Evolutionary conservation across 2,888 invertebrate genomes (phyloP).

Genomic region (Drosophila merina): DNA sequence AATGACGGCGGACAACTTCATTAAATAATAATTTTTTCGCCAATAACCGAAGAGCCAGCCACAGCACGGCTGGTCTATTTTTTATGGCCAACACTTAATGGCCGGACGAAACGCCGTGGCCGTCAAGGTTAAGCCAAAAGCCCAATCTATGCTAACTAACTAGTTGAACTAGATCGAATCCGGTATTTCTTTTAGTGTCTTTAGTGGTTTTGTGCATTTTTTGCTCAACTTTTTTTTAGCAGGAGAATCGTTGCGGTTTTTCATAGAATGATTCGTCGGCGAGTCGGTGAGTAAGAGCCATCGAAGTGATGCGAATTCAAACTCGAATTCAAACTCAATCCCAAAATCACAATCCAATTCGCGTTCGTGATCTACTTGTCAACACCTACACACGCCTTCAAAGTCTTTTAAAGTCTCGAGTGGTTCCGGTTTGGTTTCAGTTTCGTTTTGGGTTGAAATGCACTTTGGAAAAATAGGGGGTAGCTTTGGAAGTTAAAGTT

Average conservation of each 20-base stretch:
- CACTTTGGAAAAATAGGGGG: conserved; percentile 1
- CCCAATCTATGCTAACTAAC: conserved; percentile 67
- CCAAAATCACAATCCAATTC: conserved; percentile 4
- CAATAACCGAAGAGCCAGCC: background rate
- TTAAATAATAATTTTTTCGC: conserved; percentile 26
- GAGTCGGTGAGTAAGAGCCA: conserved; percentile 22
- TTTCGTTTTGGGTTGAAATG: conserved; percentile 34
- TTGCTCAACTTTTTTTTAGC: background rate
- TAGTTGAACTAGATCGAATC: conserved; percentile 68
- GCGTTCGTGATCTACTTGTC: conserved; percentile 74
- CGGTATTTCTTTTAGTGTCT: conserved; percentile 24
- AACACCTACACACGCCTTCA: conserved; percentile 71
- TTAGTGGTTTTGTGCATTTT: background rate
- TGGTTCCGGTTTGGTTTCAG: conserved; percentile 65
- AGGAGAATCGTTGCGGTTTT: background rate
- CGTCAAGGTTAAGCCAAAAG: conserved; percentile 61
- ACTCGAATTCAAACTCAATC: background rate
- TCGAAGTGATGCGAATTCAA: background rate
- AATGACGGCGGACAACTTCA: conserved; percentile 44
- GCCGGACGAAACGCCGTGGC: conserved; percentile 29
- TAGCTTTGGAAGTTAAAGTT: too few relatives aligned
- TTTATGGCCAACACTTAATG: conserved; percentile 44
- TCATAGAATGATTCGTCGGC: conserved; percentile 14
- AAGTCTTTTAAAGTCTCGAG: conserved; percentile 16
- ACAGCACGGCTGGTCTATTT: conserved; percentile 48